Conservation (phyloP, 2,888 invertebrate genomes). For the Plagodis pulveraria region DNA sequence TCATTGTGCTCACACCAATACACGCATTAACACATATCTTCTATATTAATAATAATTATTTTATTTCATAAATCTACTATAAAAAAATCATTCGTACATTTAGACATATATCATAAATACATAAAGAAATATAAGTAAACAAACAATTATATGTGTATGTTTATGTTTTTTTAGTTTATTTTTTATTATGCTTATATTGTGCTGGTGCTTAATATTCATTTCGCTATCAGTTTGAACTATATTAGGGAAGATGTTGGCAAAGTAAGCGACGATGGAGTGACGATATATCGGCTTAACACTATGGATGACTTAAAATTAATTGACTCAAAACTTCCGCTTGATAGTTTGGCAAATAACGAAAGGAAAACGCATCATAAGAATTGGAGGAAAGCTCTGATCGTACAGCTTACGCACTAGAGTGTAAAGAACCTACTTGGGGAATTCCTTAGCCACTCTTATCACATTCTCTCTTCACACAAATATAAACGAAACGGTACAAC, state of each 20-base stretch:
- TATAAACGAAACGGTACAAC: constrained; percentile 52
- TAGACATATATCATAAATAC: constrained; percentile 56
- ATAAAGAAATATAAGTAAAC: constrained; percentile 52
- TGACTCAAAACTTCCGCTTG: constrained; percentile 71
- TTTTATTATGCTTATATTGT: constrained; percentile 61
- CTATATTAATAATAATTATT: constrained; percentile 60
- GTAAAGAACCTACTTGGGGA: constrained; percentile 59
- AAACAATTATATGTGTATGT: constrained; percentile 43
- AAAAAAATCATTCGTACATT: constrained; percentile 64
- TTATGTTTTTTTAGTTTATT: constrained; percentile 30
- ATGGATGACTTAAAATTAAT: constrained; percentile 84
- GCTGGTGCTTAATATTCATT: constrained; percentile 69
- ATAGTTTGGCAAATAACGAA: constrained; percentile 61
- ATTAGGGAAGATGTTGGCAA: constrained; percentile 67
- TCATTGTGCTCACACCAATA: constrained; percentile 78
- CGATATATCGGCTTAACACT: constrained; percentile 66
- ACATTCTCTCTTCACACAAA: constrained; percentile 66
- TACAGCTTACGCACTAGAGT: constrained; percentile 68
- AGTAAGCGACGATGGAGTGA: constrained; percentile 69
- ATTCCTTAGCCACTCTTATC: constrained; percentile 48
- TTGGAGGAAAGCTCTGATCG: constrained; percentile 47
- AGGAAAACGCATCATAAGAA: constrained; percentile 29
- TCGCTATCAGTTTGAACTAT: constrained; percentile 59
- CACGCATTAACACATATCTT: constrained; percentile 63
- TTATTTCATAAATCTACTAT: constrained; percentile 52